Evolutionary conservation across 92 coral and sea anemone genomes (phyloP), one percentile per base, ranked within the genome.

Genomic region (Epizoanthus rinbou): DNA sequence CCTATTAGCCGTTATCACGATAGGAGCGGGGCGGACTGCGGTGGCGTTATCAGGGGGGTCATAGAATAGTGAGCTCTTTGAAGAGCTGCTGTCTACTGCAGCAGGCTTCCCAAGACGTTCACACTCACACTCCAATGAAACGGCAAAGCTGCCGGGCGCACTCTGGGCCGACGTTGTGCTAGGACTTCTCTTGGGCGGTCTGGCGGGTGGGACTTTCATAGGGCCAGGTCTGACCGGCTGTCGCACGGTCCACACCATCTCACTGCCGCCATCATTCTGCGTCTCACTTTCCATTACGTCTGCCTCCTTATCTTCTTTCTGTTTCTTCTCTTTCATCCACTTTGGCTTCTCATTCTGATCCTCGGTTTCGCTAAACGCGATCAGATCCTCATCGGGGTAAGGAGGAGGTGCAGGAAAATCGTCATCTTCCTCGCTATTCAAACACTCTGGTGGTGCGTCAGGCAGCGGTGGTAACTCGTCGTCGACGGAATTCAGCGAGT

Each of bases 401-500:
- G 76, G 75, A 18, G 98, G 95, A 35, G 98, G 98, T 1, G 87
- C 87, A 24, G 98, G 95, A 24, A 93, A 87, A 6, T 91, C 92
- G 25, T 84, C 89, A 24, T 93, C 92, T 59, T 87, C 88, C 0
- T 89, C 92, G 59, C 87, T 85, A 39, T 64, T 62, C 41, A 78
- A 74, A 53, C 80, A 81, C 35, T 50, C 70, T 11, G 92, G 83
- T 2, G 89, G 92, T 23, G 66, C 69, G 11, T 88, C 88, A 8
- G 98, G 92, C 57, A 86, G 89, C 35, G 98, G 95, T 22, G 98
- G 92, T 8, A 84, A 69, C 82, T 78, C 82, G 3, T 78, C 82
- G 6, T 76, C 35, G 15, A 60, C 69, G n/a, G 58, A 64, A 33
- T 33, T 75, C 19, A 67, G 2, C 17, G 47, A 67, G n/a, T 15